Evolutionary conservation across 2,888 invertebrate species (phyloP), one percentile per base, ranked within the genome.

Genomic region (Agonopterix subpropinquella): DNA sequence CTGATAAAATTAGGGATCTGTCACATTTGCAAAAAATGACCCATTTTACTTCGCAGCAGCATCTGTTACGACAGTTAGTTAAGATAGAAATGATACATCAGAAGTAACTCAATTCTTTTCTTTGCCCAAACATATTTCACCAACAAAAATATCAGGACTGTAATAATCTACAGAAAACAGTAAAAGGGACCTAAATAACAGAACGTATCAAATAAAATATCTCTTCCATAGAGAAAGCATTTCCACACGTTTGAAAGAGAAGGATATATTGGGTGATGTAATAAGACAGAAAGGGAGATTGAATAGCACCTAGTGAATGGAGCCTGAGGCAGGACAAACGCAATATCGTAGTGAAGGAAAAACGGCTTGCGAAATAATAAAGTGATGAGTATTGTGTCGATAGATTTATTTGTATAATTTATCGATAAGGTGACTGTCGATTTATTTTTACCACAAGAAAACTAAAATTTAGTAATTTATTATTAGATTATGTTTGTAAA

Each of bases 301-400:
- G 49, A 50, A 56, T 61, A 51, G 58, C 64, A 55, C 57, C 60
- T 56, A 53, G 51, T 55, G 61, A 63, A 58, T 55, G 48, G 53
- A 44, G 75, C 77, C 65, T 50, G 60, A 52, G 71, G 76, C 68
- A 57, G 57, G 61, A 62, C 60, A 68, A 71, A 64, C 58, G 71
- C 68, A 78, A 78, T 79, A 78, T 74, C 67, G 59, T 61, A 61
- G 55, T 51, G 53, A 51, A 54, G 56, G 55, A 53, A 58, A 56
- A 52, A 2, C 11, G 11, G 3, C 36, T n/a, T 11, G 28, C 59
- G 63, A 58, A 55, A 59, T 62, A 60, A 56, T 53, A 56, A 56
- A 58, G 62, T 5, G 56, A 51, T 56, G 60, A 50, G 51, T 13
- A 36, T 37, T 41, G n/a, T 54, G 42, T 55, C 52, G 54, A 53